Conservation (phyloP, 2,888 invertebrate species). For the Drosophila koepferae region DNA sequence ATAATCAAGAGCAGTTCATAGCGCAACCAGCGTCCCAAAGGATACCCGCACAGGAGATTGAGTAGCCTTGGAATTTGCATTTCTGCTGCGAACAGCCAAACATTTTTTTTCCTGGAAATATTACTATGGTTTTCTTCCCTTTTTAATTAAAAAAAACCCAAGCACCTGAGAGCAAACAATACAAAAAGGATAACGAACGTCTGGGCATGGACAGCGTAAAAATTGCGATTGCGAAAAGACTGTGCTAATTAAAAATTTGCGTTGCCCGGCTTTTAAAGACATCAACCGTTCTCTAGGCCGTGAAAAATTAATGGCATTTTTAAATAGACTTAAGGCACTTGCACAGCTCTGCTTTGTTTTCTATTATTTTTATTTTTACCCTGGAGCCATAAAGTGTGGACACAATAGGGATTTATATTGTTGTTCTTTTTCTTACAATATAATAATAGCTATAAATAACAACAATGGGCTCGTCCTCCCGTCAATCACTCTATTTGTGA, state of each 20-base stretch:
- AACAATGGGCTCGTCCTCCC: neutral
- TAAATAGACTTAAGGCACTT: slow-evolving; percentile 52
- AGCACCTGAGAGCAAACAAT: slow-evolving; percentile 26
- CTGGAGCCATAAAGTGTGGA: slow-evolving; percentile 1
- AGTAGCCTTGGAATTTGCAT: slow-evolving; percentile 31
- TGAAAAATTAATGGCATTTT: slow-evolving; percentile 67
- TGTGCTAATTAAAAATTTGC: slow-evolving; percentile 71
- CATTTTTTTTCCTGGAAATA: slow-evolving; percentile 30
- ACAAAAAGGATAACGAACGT: slow-evolving; percentile 34
- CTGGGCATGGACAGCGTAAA: slow-evolving; percentile 12
- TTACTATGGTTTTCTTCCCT: slow-evolving; percentile 39
- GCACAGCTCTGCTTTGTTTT: slow-evolving; percentile 11
- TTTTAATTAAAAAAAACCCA: slow-evolving; percentile 71
- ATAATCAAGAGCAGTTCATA: slow-evolving; percentile 12
- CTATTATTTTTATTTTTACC: slow-evolving; percentile 11
- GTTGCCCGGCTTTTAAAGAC: slow-evolving; percentile 55
- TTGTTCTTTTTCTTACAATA: neutral
- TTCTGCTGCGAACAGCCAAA: slow-evolving; percentile 39
- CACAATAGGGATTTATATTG: slow-evolving; percentile 1
- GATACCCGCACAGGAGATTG: slow-evolving; percentile 34
- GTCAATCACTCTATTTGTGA: neutral
- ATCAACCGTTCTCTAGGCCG: slow-evolving; percentile 28
- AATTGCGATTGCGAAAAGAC: slow-evolving; percentile 45
- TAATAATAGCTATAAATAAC: neutral
- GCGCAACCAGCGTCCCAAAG: slow-evolving; percentile 2